phyloP scores from a whole-genome alignment of 2,113 vertebrate species.

The Sminthopsis crassicaudata region DNA sequence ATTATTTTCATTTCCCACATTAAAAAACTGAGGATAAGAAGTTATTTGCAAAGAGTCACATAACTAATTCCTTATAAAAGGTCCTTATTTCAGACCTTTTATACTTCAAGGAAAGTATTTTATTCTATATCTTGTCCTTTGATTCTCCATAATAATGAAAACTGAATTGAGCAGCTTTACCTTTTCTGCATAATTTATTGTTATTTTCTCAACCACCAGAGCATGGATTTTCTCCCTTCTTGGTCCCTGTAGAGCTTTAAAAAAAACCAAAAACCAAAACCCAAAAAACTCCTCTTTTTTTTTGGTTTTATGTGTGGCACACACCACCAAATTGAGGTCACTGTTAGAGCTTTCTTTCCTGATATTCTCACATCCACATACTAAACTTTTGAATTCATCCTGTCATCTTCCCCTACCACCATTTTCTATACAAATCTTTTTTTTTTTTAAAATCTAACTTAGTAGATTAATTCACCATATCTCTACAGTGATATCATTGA shows the following conservation, averaged over 20 bases:
- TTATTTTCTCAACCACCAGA: neutral
- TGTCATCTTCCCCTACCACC: neutral
- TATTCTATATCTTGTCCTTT: neutral
- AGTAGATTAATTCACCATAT: neutral
- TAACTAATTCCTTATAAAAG: too few relatives aligned
- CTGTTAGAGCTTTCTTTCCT: neutral
- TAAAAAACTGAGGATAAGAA: neutral
- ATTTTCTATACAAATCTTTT: neutral
- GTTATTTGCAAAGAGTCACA: neutral
- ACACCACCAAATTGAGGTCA: neutral
- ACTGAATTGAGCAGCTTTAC: neutral
- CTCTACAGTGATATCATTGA: neutral
- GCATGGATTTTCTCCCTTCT: neutral
- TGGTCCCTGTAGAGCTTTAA: neutral
- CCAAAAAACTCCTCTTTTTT: too few relatives aligned
- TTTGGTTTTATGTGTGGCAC: neutral
- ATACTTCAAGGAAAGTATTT: neutral
- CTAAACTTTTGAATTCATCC: neutral
- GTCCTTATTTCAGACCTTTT: neutral
- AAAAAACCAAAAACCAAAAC: too few relatives aligned
- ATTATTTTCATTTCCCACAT: neutral
- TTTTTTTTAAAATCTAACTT: neutral
- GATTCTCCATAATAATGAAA: neutral
- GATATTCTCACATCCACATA: neutral
- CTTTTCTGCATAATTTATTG: neutral